Base-by-base conservation (phyloP, 1,140 invertebrate species). In the Caenorhabditis remanei region DNA sequence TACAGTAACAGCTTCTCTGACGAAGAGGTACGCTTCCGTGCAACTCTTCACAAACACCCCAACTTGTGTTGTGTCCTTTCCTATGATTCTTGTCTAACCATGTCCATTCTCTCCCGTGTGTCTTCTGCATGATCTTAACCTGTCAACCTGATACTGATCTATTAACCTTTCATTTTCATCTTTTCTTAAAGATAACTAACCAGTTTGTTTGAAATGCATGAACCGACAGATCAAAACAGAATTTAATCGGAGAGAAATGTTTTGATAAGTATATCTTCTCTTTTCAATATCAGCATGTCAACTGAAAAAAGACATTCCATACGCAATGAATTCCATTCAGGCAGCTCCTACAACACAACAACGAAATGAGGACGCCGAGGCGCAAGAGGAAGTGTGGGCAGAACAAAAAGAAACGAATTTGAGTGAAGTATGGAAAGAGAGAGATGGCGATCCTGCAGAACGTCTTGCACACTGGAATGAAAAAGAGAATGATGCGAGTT, bases 401-500 rank as follows among this genome's bases (percentile, higher is more conserved):
- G 56, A 84, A 55, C 61, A 58, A 55, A 56, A 71, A 24, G 61
- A 84, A 53, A 75, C 56, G 41, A 56, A 58, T 56, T 46, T 71
- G 48, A 79, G 46, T 50, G 32, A 87, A 61, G 83, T 84, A 16
- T 85, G 88, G 85, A 79, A 84, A 9, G 83, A 85, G 46, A 85
- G 91, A 46, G 91, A 89, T 13, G 91, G 71, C n/a, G 71, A 79
- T 79, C 71, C 46, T 13, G 71, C 89, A 9, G 91, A 91, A 65
- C 82, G 91, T 50, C 86, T 91, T 40, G 91, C 91, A 4, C 91
- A 91, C 65, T 91, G 91, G 91, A 83, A 88, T 9, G 67, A 85
- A 56, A 85, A 87, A 32, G 90, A 89, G 41, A 83, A 88, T 67
- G 24, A 75, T 53, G 46, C 53, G 50, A 83, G 61, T 41, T 84